These are phyloP conservation scores for Sycon ciliatum DNA, from an alignment of 37 sponge, comb jelly and placozoan genomes.

Conservation along the genomic window DNA sequence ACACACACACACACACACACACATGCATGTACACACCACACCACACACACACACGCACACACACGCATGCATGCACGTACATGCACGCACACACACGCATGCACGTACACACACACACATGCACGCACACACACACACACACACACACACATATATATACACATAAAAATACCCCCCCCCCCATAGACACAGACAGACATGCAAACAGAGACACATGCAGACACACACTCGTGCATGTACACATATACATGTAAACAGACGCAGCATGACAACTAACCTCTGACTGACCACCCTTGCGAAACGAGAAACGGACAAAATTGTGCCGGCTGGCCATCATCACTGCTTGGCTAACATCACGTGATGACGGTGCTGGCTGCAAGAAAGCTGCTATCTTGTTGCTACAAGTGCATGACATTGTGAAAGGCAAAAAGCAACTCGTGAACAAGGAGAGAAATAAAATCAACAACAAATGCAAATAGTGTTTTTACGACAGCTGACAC, in stretches of 20 bases:
- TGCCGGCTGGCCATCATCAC: conserved; percentile 41
- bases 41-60: not conserved
- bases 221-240: not conserved
- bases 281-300: conserved; percentile 76
- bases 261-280: conserved; percentile 46
- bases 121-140: no score
- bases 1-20: not conserved
- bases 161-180: no score
- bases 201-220: no score
- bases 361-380: conserved; percentile 31
- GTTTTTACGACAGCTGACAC: no score
- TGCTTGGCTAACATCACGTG: conserved; percentile 56
- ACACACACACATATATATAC: no score
- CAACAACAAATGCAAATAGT: not conserved
- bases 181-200: no score
- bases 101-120: no score
- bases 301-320: conserved; percentile 68
- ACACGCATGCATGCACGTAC: not conserved
- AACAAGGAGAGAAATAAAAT: not conserved
- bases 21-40: not conserved
- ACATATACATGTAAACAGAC: not conserved
- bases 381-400: conserved; percentile 73
- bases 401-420: not conserved
- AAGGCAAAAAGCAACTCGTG: not conserved
- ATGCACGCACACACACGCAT: not conserved